Base-by-base conservation (phyloP, 2,797 vertebrate genomes). In the Propithecus perrieri region DNA sequence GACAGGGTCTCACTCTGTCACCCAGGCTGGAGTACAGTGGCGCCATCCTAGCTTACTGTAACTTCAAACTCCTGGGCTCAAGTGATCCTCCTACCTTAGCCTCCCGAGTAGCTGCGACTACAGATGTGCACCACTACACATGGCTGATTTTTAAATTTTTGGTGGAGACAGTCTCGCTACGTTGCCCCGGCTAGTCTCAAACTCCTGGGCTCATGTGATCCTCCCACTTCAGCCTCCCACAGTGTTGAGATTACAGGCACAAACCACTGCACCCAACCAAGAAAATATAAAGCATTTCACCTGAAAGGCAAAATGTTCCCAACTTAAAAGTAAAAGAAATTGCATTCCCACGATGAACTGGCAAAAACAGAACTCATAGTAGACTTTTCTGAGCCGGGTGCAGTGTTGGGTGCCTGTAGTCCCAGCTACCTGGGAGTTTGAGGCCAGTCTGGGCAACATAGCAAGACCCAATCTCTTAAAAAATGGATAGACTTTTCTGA, bases 231-330 rank as follows among this genome's bases (percentile, higher is more conserved):
- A 4, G 63, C 63, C 17, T n/a, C 63, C 33, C 63, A 17, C 33
- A n/a, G 63, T 65, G 63, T 20, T 20, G 63, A 33, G 17, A 65
- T 65, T 65, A n/a, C 7, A 65, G 3, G 63, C 7, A 33, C 17
- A 17, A n/a, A 65, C 33, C 63, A 65, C 63, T 33, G 33, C 33
- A 65, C 63, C 17, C 17, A 59, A 59, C 63, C 63, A 65, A 84
- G 18, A 63, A 35, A 35, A 8, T 38, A 65, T 13, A 84, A 94
- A 85, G 46, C 55, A 43, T 85, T 89, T 96, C 79, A 78, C 41
- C 88, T 48, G 85, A 85, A 89, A 88, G 71, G 79, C 22, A 80
- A 55, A 87, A 91, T 67, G 79, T 63, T 75, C 75, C 83, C 71
- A 91, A 69, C 46, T 80, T 67, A 43, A 76, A 93, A 95, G 38